Percentiles rank a stretch among this genome's conserved stretches.
These are phyloP conservation scores for Macquaria australasica DNA, from an alignment of 2,113 vertebrate genomes.

Conservation along the genomic window DNA sequence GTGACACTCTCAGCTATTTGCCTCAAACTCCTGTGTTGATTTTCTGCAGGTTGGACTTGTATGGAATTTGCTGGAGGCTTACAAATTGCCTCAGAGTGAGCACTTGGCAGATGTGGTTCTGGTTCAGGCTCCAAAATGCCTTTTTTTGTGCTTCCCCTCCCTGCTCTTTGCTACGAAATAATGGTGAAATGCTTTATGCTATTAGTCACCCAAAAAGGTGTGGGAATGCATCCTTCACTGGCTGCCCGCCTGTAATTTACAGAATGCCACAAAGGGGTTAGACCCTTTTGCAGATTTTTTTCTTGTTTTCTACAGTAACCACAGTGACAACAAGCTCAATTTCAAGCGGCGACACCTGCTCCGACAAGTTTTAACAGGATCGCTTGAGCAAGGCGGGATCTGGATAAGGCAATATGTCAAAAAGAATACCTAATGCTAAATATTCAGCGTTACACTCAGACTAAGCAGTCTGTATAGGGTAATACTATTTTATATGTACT, in stretches of 20 bases:
- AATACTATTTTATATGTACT: background rate
- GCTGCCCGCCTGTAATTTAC: background rate
- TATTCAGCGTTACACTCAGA: background rate
- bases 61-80: background rate
- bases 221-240: background rate
- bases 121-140: background rate
- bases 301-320: background rate
- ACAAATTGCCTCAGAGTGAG: background rate
- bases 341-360: background rate
- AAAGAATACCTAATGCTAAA: background rate
- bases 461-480: background rate
- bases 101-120: background rate
- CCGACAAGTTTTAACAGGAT: slow-evolving; percentile 47
- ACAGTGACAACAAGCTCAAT: slow-evolving; percentile 1
- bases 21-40: background rate
- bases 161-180: background rate
- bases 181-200: slow-evolving; percentile 10
- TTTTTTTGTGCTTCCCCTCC: background rate
- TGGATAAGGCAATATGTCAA: background rate
- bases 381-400: background rate
- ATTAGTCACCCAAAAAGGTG: background rate
- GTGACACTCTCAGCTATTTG: background rate
- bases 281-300: background rate
- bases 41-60: background rate
- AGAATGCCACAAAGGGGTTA: background rate